Conservation (phyloP, 2,888 invertebrate genomes). For the Xanthia icteritia region DNA sequence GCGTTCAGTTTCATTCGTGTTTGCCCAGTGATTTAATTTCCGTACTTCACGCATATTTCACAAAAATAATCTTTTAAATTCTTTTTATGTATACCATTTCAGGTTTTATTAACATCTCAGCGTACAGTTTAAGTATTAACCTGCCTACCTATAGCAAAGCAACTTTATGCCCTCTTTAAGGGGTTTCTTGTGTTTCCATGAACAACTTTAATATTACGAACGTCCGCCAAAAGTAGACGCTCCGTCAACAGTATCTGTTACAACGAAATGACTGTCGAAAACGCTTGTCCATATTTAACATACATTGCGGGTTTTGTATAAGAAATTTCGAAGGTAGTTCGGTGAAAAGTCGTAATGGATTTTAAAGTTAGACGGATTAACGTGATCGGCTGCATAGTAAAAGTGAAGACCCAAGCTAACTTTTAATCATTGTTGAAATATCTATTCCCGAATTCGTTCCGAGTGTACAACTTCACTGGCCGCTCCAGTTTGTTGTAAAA, state of each 20-base stretch:
- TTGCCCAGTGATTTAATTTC: not conserved
- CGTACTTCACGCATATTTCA: not conserved
- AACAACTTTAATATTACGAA: conserved; percentile 62
- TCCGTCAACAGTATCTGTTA: conserved; percentile 45
- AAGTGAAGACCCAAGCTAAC: conserved; percentile 46
- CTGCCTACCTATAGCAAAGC: conserved; percentile 43
- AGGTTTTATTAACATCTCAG: conserved; percentile 31
- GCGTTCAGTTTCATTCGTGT: not conserved
- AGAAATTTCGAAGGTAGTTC: not conserved
- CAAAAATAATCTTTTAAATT: not conserved
- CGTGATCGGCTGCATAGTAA: conserved; percentile 9
- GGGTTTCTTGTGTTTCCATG: conserved; percentile 47
- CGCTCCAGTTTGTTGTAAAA: conserved; percentile 56
- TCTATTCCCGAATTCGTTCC: conserved; percentile 60
- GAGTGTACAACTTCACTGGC: conserved; percentile 53
- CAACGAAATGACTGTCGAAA: conserved; percentile 22
- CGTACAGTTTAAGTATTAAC: conserved; percentile 43
- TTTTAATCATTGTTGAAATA: conserved; percentile 68
- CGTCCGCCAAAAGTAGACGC: conserved; percentile 57
- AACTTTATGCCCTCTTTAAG: conserved; percentile 54
- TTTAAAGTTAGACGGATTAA: not conserved
- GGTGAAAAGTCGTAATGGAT: conserved; percentile 23
- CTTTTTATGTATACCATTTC: conserved; percentile 29
- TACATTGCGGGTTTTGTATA: conserved; percentile 12
- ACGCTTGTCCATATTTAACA: not conserved